Evolutionary conservation across 1,140 invertebrate species (phyloP), one percentile per base, ranked within the genome.

Genomic region (Bacillus rossius): DNA sequence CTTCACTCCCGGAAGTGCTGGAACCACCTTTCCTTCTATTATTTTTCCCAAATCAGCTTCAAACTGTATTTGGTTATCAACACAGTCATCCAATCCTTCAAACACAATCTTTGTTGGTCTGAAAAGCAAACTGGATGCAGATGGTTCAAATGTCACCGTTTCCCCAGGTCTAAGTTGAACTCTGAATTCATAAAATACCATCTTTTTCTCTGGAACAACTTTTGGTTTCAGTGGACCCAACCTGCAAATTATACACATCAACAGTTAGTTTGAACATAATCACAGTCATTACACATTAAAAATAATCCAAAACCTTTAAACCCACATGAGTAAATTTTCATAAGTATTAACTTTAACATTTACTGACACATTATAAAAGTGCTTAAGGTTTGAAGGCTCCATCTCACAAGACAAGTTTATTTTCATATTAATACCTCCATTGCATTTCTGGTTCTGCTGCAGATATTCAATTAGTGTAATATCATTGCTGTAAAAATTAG

Each of bases 91-190:
- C 55, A 72, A 70, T 2, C 89, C 85, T 3, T 79, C 74, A 40
- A 94, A 71, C 49, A 82, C 77, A 8, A 80, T 63, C 2, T 76
- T 76, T 19, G 75, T 63, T 1, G 92, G 91, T 53, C 75, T 80
- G 67, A 95, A 94, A 19, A 95, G 75, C 38, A 94, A 75, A 19
- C 81, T 70, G 50, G 81, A 75, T 8, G 87, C 87, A 42, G 79
- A 63, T 0, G 87, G 85, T 1, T 77, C 75, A 16, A 91, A 79
- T 1, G 75, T 71, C 55, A 83, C 78, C 20, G 80, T 80, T 61
- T 84, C 74, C 20, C 77, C 74, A 0, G 79, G 73, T 54, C 75
- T 73, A 8, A 81, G 77, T 43, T 80, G 77, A 60, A 80, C 77
- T 38, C 76, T 67, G 8, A 77, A 71, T 0, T 68, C 63, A 51